Evolutionary conservation across 2,888 invertebrate genomes (phyloP).

Genomic region (Entomobrya proxima): DNA sequence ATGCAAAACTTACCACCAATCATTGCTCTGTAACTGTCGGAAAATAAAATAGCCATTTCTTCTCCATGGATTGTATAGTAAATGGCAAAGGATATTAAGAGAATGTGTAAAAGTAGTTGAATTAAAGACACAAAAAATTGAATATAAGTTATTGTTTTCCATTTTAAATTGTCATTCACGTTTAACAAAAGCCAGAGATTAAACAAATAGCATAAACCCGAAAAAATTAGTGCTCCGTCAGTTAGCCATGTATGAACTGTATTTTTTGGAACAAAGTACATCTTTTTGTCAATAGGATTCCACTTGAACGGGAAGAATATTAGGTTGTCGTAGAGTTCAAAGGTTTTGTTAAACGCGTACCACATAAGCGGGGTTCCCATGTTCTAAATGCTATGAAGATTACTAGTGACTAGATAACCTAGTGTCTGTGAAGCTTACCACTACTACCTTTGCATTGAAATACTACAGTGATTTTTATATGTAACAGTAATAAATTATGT

Average conservation of each 20-base stretch:
- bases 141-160: not conserved
- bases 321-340: constrained; percentile 13
- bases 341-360: not conserved
- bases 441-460: too few relatives aligned
- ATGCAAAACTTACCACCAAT: not conserved
- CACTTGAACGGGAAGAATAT: constrained; percentile 27
- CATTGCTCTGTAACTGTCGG: not conserved
- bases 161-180: not conserved
- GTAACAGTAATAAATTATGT: too few relatives aligned
- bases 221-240: not conserved
- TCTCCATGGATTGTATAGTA: not conserved
- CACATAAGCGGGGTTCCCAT: constrained; percentile 42
- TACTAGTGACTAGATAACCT: too few relatives aligned
- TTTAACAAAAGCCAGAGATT: not conserved
- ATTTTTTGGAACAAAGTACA: not conserved
- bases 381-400: too few relatives aligned
- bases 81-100: not conserved
- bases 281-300: not conserved
- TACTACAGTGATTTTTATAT: too few relatives aligned
- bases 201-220: not conserved
- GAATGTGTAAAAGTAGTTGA: not conserved
- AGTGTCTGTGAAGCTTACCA: too few relatives aligned
- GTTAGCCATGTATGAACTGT: not conserved
- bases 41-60: constrained; percentile 30
- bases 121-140: not conserved